Percentiles rank a stretch among this genome's conserved stretches.
Conservation (phyloP, 1,140 invertebrate genomes). For the Daktulosphaira vitifoliae region DNA sequence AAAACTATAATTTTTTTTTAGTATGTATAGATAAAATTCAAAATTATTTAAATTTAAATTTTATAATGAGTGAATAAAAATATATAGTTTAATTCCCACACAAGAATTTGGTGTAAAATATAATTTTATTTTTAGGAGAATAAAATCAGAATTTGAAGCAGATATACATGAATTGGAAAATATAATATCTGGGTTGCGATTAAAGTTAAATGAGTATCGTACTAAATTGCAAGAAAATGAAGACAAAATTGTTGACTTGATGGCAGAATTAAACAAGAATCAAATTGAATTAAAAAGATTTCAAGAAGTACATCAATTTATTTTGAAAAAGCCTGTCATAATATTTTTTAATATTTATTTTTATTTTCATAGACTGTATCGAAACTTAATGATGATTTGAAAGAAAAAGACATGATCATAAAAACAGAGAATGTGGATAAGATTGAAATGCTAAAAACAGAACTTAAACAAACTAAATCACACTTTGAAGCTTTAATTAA, state of each 20-base stretch:
- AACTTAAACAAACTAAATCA: neutral
- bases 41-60: neutral
- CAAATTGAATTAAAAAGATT: conserved; percentile 47
- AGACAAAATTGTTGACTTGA: conserved; percentile 49
- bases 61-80: neutral
- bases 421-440: neutral
- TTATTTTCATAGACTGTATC: neutral
- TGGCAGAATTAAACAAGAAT: conserved; percentile 39
- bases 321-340: too few relatives aligned
- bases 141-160: conserved; percentile 63
- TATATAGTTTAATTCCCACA: neutral
- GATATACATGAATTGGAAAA: conserved; percentile 56
- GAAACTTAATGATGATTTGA: conserved; percentile 6
- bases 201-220: conserved; percentile 49
- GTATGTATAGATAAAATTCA: too few relatives aligned
- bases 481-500: conserved; percentile 4
- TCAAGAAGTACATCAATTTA: conserved; percentile 41
- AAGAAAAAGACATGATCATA: neutral
- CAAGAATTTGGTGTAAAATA: neutral
- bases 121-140: conserved; percentile 47
- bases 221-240: conserved; percentile 50
- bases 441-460: neutral
- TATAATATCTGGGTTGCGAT: conserved; percentile 47
- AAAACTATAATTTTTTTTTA: too few relatives aligned
- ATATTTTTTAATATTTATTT: too few relatives aligned